phyloP scores from a whole-genome alignment of 2,113 vertebrate species.

The Zingel zingel region DNA sequence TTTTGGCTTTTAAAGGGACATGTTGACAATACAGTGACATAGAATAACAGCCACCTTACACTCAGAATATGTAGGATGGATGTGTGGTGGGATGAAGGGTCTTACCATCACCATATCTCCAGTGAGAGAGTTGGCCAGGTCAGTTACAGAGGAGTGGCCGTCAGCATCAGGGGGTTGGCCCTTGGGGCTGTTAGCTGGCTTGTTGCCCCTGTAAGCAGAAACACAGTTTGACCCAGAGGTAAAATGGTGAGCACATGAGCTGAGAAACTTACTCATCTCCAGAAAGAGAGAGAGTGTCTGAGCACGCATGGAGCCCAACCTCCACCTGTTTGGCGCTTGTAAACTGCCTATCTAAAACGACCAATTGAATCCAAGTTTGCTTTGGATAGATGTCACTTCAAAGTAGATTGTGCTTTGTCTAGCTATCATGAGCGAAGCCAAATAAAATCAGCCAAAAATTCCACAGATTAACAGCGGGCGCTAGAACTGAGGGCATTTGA shows the following conservation, averaged over 20 bases:
- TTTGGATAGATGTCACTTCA: conserved; percentile 73
- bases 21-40: not conserved
- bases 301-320: conserved; percentile 67
- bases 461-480: conserved; percentile 54
- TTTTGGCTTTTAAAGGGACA: not conserved
- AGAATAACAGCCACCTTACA: not conserved
- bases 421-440: conserved; percentile 56
- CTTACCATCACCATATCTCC: conserved; percentile 99
- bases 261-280: conserved; percentile 57
- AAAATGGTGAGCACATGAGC: conserved; percentile 20
- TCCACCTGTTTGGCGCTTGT: conserved; percentile 65
- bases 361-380: conserved; percentile 63
- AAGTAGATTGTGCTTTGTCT: conserved; percentile 54
- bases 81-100: conserved; percentile 10
- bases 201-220: conserved; percentile 89
- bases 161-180: conserved; percentile 92
- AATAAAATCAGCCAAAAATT: conserved; percentile 68
- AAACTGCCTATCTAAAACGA: conserved; percentile 59
- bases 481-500: conserved; percentile 71
- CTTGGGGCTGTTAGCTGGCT: conserved; percentile 89
- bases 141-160: conserved; percentile 93
- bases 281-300: conserved; percentile 68
- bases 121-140: conserved; percentile 97
- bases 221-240: conserved; percentile 49
- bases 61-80: not conserved